A percentile compares a stretch with the other conserved stretches of the same genome.
Conservation (phyloP, 2,888 invertebrate species). For the Caenorhabditis sp. region DNA sequence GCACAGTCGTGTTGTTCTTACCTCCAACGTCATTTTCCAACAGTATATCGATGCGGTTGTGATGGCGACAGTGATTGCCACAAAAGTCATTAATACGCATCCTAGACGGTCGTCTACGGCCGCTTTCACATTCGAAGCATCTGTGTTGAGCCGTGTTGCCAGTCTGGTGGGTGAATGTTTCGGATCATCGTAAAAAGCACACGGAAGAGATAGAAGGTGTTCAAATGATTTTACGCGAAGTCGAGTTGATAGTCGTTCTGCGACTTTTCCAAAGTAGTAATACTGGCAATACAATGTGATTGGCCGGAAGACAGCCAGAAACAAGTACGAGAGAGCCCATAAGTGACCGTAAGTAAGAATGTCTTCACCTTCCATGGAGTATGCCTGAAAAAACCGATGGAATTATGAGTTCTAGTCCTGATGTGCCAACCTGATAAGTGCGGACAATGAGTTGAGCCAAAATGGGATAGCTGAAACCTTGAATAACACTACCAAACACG, state of each 20-base stretch:
- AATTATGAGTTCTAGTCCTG: neutral
- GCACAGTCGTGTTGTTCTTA: no score
- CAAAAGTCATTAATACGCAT: constrained; percentile 26
- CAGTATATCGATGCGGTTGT: constrained; percentile 13
- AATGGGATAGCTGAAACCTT: constrained; percentile 40
- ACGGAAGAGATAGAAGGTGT: constrained; percentile 78
- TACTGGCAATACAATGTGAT: constrained; percentile 64
- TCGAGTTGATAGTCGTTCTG: constrained; percentile 78
- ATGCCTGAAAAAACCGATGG: constrained; percentile 10
- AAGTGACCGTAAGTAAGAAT: constrained; percentile 78
- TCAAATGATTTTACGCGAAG: constrained; percentile 79
- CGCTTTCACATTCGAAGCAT: constrained; percentile 80
- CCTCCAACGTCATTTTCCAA: constrained; percentile 50
- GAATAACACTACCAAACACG: constrained; percentile 20
- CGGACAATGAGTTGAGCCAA: constrained; percentile 29
- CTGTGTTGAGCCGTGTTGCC: constrained; percentile 80
- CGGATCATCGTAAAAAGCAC: constrained; percentile 81
- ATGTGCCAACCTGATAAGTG: constrained; percentile 12
- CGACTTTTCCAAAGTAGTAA: constrained; percentile 76
- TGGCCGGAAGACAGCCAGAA: constrained; percentile 79
- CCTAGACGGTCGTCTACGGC: constrained; percentile 53
- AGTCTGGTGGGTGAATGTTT: constrained; percentile 79
- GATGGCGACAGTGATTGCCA: constrained; percentile 14
- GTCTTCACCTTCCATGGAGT: constrained; percentile 70
- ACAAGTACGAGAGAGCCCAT: constrained; percentile 80